Evolutionary conservation across 2,797 vertebrate species (phyloP).

Genomic region (Chloroceryle amazona): DNA sequence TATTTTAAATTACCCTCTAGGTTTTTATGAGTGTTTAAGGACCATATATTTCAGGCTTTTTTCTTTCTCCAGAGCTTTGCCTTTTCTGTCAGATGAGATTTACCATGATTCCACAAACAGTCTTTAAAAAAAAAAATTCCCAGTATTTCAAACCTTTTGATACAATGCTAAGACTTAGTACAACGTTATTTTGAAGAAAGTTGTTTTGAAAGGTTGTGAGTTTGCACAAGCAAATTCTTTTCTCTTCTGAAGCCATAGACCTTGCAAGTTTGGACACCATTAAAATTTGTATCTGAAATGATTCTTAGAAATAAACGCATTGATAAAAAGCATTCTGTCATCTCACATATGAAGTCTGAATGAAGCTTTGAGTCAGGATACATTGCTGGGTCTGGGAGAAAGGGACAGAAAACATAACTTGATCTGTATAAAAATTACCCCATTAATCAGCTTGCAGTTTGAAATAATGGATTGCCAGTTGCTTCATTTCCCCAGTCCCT

Average conservation of each 20-base stretch:
- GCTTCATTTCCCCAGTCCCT: conserved; percentile 15
- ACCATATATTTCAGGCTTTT: background rate
- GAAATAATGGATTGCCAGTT: conserved; percentile 59
- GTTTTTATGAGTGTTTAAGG: background rate
- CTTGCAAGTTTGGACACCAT: background rate
- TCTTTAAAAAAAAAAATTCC: background rate
- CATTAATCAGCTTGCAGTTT: conserved; percentile 59
- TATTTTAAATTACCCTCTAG: background rate
- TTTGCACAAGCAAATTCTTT: background rate
- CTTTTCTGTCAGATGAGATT: background rate
- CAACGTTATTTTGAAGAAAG: background rate
- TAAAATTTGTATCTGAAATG: background rate
- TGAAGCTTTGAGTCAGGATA: background rate
- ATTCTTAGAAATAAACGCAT: background rate
- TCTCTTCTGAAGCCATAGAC: background rate
- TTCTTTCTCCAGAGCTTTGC: background rate
- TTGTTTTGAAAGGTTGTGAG: background rate
- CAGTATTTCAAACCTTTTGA: background rate
- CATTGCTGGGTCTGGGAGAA: background rate
- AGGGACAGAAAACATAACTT: background rate
- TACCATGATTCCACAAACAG: background rate
- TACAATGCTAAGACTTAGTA: background rate
- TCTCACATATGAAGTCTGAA: background rate
- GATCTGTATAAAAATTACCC: conserved; percentile 9
- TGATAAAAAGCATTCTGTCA: background rate